Conservation (phyloP, 2,797 vertebrate genomes). For the Aphelocoma californica region DNA sequence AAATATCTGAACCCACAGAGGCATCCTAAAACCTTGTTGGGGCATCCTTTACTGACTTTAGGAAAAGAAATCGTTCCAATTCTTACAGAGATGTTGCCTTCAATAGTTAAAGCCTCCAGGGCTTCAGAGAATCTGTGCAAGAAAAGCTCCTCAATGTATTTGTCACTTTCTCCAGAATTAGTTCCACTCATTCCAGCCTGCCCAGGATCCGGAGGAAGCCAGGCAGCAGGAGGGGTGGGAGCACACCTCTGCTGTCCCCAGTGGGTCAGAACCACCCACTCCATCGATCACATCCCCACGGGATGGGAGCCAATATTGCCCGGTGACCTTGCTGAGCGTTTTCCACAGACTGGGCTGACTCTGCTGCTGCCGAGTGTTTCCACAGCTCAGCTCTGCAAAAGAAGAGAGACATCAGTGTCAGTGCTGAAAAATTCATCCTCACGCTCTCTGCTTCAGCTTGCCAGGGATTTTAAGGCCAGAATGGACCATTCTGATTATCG, state of each 20-base stretch:
- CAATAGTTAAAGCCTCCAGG: background rate
- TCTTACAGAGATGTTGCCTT: background rate
- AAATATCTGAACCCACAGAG: background rate
- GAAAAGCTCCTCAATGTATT: background rate
- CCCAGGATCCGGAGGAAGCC: background rate
- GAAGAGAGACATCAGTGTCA: background rate
- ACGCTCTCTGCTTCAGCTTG: background rate
- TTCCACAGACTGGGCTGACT: background rate
- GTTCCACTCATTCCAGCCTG: background rate
- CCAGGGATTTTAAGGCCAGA: background rate
- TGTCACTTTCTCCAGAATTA: background rate
- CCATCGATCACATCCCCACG: fast-evolving
- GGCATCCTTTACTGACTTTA: background rate
- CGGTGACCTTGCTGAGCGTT: background rate
- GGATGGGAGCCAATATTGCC: background rate
- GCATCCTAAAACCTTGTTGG: background rate
- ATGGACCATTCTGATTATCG: background rate
- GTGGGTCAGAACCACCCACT: background rate
- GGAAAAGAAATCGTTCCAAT: background rate
- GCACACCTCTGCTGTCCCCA: background rate
- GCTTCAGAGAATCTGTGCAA: background rate
- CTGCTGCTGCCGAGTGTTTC: background rate
- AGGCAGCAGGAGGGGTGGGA: background rate
- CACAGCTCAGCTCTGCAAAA: background rate
- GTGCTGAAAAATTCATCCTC: background rate